A percentile compares a stretch with the other conserved stretches of the same genome.
phyloP scores from a whole-genome alignment of 53 echinoderm and acorn worm species.

The Luidia sarsii region DNA sequence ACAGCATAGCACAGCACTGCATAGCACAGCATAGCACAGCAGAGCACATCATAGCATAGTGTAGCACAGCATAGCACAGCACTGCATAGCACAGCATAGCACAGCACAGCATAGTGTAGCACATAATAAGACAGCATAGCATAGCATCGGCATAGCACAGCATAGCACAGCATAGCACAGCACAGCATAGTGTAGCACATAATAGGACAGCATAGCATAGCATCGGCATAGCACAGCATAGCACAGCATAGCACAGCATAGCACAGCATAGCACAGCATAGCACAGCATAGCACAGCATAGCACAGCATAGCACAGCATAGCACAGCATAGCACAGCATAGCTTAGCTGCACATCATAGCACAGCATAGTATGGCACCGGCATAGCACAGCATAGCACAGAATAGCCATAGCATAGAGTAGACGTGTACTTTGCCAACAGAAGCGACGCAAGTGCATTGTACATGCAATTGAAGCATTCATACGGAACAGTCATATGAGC shows the following conservation, averaged over 20 bases:
- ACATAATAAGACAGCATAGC: background rate
- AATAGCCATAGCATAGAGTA: too few species aligned
- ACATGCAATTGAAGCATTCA: too few species aligned
- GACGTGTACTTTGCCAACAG: too few species aligned
- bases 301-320: too few species aligned
- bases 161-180: slow-evolving; percentile 11
- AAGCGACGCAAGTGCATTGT: too few species aligned
- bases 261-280: background rate
- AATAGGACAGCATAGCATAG: slow-evolving; percentile 6
- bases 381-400: too few species aligned
- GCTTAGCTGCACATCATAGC: too few species aligned
- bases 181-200: slow-evolving; percentile 3
- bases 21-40: background rate
- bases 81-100: background rate
- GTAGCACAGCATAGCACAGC: background rate
- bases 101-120: slow-evolving; percentile 8
- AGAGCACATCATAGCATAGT: background rate
- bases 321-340: too few species aligned
- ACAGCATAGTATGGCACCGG: too few species aligned
- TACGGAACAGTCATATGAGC: too few species aligned
- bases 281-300: slow-evolving; percentile 7
- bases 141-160: background rate
- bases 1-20: slow-evolving; percentile 2
- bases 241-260: slow-evolving; percentile 11
- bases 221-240: background rate